Evolutionary conservation across 2,797 vertebrate genomes (phyloP).

Genomic region (Clarias pachynema): DNA sequence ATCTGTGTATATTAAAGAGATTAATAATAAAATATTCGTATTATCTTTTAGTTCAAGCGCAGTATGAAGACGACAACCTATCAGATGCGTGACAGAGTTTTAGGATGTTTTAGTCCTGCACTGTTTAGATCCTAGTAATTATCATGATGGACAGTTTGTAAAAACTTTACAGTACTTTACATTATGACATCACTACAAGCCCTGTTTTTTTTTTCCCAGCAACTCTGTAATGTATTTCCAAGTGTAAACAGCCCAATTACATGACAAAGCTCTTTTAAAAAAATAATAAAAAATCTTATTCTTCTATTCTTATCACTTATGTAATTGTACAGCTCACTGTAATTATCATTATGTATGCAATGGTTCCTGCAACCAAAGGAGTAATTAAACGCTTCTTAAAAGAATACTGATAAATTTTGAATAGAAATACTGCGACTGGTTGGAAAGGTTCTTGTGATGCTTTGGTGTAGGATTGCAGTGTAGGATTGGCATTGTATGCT

Average conservation of each 20-base stretch:
- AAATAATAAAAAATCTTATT: no score
- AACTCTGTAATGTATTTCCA: background rate
- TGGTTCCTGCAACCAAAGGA: background rate
- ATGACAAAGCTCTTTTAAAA: background rate
- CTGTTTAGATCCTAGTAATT: background rate
- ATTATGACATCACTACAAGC: background rate
- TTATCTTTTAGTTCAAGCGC: background rate
- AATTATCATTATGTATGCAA: background rate
- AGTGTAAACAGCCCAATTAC: background rate
- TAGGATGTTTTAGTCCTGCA: background rate
- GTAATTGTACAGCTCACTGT: conserved; percentile 15
- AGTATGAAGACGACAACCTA: background rate
- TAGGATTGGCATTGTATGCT: background rate
- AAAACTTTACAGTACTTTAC: no score
- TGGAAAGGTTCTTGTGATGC: background rate
- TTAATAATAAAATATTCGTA: background rate
- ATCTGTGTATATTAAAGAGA: background rate
- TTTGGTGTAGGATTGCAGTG: background rate
- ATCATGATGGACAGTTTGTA: background rate
- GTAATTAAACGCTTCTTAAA: background rate
- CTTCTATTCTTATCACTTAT: conserved; percentile 1
- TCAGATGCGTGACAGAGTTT: background rate
- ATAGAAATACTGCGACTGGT: background rate
- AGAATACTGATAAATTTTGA: background rate
- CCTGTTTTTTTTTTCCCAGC: background rate